A percentile compares a stretch with the other conserved stretches of the same genome.
phyloP scores from a whole-genome alignment of 2,797 vertebrate species.

The Takifugu ocellatus region DNA sequence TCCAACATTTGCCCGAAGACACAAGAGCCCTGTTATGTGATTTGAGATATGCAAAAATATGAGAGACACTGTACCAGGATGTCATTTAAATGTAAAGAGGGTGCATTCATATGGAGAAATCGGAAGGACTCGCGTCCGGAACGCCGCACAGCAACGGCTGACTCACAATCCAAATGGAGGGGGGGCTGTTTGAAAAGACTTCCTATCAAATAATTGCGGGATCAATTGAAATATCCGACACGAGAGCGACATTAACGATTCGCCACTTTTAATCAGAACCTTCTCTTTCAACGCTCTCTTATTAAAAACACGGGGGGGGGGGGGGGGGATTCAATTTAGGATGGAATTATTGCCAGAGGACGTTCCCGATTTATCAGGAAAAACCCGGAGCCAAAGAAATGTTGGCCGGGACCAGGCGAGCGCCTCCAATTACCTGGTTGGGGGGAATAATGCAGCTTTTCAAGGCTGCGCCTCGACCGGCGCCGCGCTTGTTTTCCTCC shows the following conservation, averaged over 20 bases:
- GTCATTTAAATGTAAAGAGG: background rate
- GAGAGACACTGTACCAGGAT: background rate
- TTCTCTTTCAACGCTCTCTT: conserved; percentile 18
- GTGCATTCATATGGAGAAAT: no score
- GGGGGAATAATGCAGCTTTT: no score
- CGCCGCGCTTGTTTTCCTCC: no score
- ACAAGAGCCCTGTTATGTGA: background rate
- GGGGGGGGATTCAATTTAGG: conserved; percentile 51
- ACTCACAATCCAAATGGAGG: conserved; percentile 17
- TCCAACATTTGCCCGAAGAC: conserved; percentile 14
- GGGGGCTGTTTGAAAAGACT: conserved; percentile 5
- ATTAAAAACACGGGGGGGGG: conserved; percentile 9
- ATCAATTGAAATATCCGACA: conserved; percentile 56
- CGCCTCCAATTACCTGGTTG: no score
- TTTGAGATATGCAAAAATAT: conserved; percentile 5
- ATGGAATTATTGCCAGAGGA: conserved; percentile 55
- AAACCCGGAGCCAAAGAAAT: conserved; percentile 34
- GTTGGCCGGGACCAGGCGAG: no score
- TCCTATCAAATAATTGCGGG: conserved; percentile 50
- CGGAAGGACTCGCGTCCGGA: no score
- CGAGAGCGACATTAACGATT: conserved; percentile 54
- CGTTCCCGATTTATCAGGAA: conserved; percentile 67
- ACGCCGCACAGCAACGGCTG: conserved; percentile 26
- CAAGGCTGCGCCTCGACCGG: no score
- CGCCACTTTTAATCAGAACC: conserved; percentile 45